A percentile compares a stretch with the other conserved stretches of the same genome.
phyloP scores from a whole-genome alignment of 2,797 vertebrate genomes.

The Girardinus metallicus region DNA sequence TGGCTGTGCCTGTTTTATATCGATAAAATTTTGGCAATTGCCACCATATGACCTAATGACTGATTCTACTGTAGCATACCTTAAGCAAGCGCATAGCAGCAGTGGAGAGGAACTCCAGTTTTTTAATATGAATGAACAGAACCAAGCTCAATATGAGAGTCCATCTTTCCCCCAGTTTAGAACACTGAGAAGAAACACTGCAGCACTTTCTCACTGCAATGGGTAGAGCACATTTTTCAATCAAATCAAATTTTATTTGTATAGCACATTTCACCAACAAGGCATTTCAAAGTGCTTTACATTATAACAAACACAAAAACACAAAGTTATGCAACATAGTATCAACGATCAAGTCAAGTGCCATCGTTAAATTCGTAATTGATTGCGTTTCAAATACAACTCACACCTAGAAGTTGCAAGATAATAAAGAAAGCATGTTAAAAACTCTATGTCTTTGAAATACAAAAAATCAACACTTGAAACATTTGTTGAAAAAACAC shows the following conservation, averaged over 20 bases:
- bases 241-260: too few relatives aligned
- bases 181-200: background rate
- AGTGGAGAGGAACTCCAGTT: background rate
- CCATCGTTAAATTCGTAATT: too few relatives aligned
- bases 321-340: too few relatives aligned
- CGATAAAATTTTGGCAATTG: too few relatives aligned
- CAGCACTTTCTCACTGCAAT: background rate
- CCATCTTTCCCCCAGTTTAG: background rate
- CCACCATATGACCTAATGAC: background rate
- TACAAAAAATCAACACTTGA: background rate
- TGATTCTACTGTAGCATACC: background rate
- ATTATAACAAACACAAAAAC: background rate
- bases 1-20: too few relatives aligned
- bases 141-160: background rate
- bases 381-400: too few relatives aligned
- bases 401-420: background rate
- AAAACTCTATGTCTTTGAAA: background rate
- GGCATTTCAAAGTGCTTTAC: too few relatives aligned
- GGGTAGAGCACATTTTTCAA: too few relatives aligned
- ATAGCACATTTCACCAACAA: too few relatives aligned
- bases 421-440: background rate
- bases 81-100: background rate
- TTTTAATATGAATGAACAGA: background rate
- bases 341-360: too few relatives aligned
- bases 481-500: background rate